Percentiles rank a stretch among this genome's conserved stretches.
Evolutionary conservation across 2,797 vertebrate genomes (phyloP).

Genomic region (Neoniphon sammara): DNA sequence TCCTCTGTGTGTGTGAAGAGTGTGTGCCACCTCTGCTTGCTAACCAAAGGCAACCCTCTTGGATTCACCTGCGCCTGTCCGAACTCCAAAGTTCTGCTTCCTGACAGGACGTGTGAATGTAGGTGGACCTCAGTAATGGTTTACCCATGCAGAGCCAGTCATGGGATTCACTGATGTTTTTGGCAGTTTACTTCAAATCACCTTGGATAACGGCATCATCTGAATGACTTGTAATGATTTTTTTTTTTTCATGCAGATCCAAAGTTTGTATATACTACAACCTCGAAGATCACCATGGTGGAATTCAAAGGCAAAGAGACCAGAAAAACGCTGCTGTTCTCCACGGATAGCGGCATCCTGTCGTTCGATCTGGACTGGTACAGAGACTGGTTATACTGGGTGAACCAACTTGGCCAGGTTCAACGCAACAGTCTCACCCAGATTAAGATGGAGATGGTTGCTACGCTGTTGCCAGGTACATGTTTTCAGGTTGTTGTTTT

Average conservation of each 20-base stretch:
- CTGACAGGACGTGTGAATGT: constrained; percentile 86
- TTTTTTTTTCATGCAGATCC: constrained; percentile 77
- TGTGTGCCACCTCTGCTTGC: constrained; percentile 86
- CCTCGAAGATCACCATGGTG: constrained; percentile 76
- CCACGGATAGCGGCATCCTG: constrained; percentile 76
- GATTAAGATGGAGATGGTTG: constrained; percentile 76
- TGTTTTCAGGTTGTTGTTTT: background rate
- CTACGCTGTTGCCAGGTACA: constrained; percentile 82
- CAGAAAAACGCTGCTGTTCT: constrained; percentile 71
- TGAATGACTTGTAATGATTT: background rate
- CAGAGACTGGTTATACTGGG: constrained; percentile 86
- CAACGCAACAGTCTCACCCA: constrained; percentile 74
- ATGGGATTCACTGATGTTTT: background rate
- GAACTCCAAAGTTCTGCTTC: constrained; percentile 80
- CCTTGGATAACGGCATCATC: background rate
- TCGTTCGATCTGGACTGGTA: constrained; percentile 90
- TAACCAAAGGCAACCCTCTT: constrained; percentile 79
- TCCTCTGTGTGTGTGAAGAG: constrained; percentile 78
- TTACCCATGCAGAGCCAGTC: background rate
- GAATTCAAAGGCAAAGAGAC: constrained; percentile 76
- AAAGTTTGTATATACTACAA: constrained; percentile 80
- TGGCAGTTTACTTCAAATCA: too few species aligned
- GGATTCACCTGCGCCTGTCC: constrained; percentile 90
- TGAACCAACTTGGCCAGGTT: constrained; percentile 82
- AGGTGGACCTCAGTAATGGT: constrained; percentile 52